Evolutionary conservation across 64 coral and sea anemone species (phyloP).

Genomic region (Cladopsammia gracilis): DNA sequence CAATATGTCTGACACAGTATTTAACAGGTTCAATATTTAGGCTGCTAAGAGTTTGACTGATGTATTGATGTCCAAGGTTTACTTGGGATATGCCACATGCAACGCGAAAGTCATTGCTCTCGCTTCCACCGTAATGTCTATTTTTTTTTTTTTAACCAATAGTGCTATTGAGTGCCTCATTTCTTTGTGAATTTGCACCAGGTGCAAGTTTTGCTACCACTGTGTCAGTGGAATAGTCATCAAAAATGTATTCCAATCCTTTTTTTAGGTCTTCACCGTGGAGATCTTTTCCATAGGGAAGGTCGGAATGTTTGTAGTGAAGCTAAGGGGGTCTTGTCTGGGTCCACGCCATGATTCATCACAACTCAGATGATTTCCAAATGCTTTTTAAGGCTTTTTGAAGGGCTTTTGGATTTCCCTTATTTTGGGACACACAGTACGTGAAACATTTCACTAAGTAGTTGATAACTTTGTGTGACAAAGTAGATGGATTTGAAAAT

Average conservation of each 20-base stretch:
- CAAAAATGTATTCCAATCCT: not conserved
- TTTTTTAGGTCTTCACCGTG: conserved; percentile 6
- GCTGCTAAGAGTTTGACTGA: not conserved
- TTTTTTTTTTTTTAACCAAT: conserved; percentile 70
- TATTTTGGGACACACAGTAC: conserved; percentile 68
- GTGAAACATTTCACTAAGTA: conserved; percentile 59
- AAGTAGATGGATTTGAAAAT: not conserved
- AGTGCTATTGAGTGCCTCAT: conserved; percentile 48
- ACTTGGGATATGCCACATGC: conserved; percentile 47
- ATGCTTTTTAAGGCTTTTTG: conserved; percentile 31
- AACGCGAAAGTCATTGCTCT: conserved; percentile 56
- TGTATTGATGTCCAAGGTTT: conserved; percentile 26
- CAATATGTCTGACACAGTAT: not conserved
- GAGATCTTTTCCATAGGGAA: conserved; percentile 61
- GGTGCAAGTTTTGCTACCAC: conserved; percentile 50
- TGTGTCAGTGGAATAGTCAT: conserved; percentile 26
- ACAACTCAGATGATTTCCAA: conserved; percentile 46
- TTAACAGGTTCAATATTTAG: conserved; percentile 42
- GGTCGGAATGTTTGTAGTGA: conserved; percentile 24
- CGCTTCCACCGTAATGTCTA: conserved; percentile 38
- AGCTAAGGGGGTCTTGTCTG: not conserved
- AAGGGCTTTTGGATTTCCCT: conserved; percentile 1
- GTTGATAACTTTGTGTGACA: conserved; percentile 64
- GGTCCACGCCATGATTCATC: conserved; percentile 41
- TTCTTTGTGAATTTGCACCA: conserved; percentile 26